Conservation (phyloP, 1,140 invertebrate species). For the Aplysia californica region DNA sequence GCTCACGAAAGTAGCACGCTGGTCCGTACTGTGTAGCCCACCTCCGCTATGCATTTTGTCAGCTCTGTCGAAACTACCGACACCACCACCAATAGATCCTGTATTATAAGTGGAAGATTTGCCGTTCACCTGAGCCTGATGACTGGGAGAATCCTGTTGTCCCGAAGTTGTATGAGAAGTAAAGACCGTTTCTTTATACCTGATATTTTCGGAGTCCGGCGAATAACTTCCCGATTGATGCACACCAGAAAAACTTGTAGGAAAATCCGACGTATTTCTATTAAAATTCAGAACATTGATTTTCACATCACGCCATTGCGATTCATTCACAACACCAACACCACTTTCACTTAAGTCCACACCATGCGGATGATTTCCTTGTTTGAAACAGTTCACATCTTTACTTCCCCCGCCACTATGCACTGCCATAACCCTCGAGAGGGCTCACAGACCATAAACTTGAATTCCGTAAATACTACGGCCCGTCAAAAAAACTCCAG, state of each 20-base stretch:
- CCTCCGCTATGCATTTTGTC: slow-evolving; percentile 9
- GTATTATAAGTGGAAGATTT: background rate
- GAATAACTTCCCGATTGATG: too few relatives aligned
- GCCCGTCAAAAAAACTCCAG: background rate
- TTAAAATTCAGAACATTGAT: background rate
- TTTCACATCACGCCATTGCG: background rate
- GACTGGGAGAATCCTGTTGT: background rate
- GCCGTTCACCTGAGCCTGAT: background rate
- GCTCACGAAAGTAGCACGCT: slow-evolving; percentile 23
- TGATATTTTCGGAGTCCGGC: too few relatives aligned
- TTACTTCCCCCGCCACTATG: background rate
- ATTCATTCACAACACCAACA: background rate
- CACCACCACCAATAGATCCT: background rate
- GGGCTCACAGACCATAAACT: too few relatives aligned
- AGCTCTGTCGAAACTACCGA: background rate
- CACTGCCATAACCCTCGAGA: too few relatives aligned
- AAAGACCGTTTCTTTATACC: too few relatives aligned
- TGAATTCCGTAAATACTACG: slow-evolving; percentile 15
- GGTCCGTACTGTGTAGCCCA: slow-evolving; percentile 7
- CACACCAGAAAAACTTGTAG: background rate
- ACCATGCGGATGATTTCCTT: background rate
- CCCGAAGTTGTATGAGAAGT: background rate
- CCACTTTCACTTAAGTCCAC: background rate
- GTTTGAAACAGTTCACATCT: background rate
- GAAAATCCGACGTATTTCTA: background rate